Evolutionary conservation across 1,140 invertebrate genomes (phyloP).

Genomic region (Apis florea): DNA sequence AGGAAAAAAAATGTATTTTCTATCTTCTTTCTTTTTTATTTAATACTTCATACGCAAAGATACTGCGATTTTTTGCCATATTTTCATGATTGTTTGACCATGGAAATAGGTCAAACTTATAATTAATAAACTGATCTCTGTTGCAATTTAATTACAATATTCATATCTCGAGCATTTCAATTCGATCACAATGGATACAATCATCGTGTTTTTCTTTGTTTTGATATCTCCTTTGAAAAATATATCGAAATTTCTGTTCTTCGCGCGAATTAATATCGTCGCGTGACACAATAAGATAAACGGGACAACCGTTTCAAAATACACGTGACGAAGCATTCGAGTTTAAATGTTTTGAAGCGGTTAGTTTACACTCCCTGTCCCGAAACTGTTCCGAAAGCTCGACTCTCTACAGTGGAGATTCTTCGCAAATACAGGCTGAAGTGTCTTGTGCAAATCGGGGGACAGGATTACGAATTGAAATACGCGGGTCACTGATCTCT

Average conservation of each 20-base stretch:
- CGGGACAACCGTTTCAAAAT: constrained; percentile 4
- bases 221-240: background rate
- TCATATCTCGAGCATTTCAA: background rate
- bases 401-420: constrained; percentile 9
- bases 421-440: background rate
- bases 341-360: constrained; percentile 48
- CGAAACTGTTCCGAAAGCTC: background rate
- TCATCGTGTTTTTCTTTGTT: background rate
- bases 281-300: background rate
- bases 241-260: background rate
- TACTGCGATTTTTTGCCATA: background rate
- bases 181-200: background rate
- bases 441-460: constrained; percentile 1
- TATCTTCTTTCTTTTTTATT: too few species aligned
- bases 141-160: background rate
- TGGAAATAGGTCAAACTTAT: background rate
- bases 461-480: constrained; percentile 30
- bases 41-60: too few species aligned
- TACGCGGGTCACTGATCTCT: background rate
- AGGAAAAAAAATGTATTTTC: too few species aligned
- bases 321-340: constrained; percentile 12
- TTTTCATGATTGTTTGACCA: background rate
- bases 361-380: background rate
- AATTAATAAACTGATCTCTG: background rate
- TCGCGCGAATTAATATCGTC: constrained; percentile 7